Evolutionary conservation across 2,797 vertebrate genomes (phyloP).

Genomic region (Odontamblyopus lacepedii): DNA sequence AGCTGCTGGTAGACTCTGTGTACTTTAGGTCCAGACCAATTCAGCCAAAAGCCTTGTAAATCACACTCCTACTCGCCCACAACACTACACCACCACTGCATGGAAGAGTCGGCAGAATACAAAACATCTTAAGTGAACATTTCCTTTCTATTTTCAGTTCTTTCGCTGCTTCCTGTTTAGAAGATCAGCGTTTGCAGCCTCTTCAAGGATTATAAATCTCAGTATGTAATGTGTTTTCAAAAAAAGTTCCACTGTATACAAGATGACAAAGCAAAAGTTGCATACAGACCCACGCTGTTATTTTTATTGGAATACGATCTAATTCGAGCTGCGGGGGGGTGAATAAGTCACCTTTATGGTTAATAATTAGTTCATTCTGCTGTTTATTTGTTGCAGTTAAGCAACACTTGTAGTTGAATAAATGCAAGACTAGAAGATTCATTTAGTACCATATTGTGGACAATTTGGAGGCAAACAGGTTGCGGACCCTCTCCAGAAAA

Average conservation of each 20-base stretch:
- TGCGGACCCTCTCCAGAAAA: too few relatives aligned
- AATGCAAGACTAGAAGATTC: too few relatives aligned
- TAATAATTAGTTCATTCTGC: too few relatives aligned
- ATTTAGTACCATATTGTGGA: too few relatives aligned
- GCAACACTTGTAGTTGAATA: too few relatives aligned
- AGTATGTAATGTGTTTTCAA: background rate
- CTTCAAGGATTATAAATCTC: slow-evolving; percentile 43
- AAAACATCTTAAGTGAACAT: slow-evolving; percentile 68
- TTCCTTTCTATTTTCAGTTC: slow-evolving; percentile 64
- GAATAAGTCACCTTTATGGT: too few relatives aligned
- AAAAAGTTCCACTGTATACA: background rate
- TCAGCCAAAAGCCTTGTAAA: slow-evolving; percentile 74
- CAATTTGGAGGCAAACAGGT: too few relatives aligned
- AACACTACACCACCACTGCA: slow-evolving; percentile 59
- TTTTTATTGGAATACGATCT: too few relatives aligned
- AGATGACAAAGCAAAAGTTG: background rate
- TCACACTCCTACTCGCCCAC: slow-evolving; percentile 68
- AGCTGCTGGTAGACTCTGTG: slow-evolving; percentile 68
- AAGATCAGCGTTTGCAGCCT: slow-evolving; percentile 54
- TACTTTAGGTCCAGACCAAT: slow-evolving; percentile 72
- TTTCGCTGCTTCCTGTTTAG: slow-evolving; percentile 64
- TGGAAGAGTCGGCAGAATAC: slow-evolving; percentile 57
- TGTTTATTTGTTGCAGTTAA: too few relatives aligned
- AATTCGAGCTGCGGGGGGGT: too few relatives aligned
- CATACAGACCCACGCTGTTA: background rate